Conservation (phyloP, 2,113 vertebrate species). For the Pontoporia blainvillei region DNA sequence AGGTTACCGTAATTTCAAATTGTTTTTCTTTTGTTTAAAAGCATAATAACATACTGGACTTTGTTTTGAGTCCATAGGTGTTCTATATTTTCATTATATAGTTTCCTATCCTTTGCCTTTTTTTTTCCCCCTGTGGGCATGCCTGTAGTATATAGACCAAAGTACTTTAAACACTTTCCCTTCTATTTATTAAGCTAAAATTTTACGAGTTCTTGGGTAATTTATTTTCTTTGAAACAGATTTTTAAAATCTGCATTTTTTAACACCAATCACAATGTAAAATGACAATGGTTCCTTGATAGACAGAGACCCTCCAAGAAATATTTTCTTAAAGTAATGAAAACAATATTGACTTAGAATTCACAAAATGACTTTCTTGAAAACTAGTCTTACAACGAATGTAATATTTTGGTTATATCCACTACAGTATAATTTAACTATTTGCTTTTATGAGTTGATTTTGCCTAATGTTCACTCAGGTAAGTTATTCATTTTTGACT, state of each 20-base stretch:
- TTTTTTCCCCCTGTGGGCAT: not conserved
- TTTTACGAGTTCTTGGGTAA: not conserved
- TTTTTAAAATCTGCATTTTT: not conserved
- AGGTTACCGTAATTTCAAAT: not conserved
- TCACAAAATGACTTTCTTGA: not conserved
- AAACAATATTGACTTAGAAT: not conserved
- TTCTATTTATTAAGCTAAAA: constrained; percentile 14
- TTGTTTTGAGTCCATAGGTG: not conserved
- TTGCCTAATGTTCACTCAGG: not conserved
- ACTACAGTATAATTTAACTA: not conserved
- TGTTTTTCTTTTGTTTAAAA: constrained; percentile 2
- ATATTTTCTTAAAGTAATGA: not conserved
- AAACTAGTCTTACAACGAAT: not conserved
- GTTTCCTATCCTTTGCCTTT: not conserved
- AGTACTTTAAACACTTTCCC: not conserved
- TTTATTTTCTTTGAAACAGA: not conserved
- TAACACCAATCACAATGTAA: not conserved
- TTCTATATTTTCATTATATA: not conserved
- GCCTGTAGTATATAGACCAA: not conserved
- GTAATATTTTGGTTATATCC: not conserved
- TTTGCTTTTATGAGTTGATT: not conserved
- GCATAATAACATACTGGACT: not conserved
- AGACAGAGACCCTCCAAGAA: not conserved
- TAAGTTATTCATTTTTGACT: not conserved
- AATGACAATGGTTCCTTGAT: not conserved